These are phyloP conservation scores for Nomada fabriciana DNA, from an alignment of 2,888 invertebrate genomes.

Conservation along the genomic window DNA sequence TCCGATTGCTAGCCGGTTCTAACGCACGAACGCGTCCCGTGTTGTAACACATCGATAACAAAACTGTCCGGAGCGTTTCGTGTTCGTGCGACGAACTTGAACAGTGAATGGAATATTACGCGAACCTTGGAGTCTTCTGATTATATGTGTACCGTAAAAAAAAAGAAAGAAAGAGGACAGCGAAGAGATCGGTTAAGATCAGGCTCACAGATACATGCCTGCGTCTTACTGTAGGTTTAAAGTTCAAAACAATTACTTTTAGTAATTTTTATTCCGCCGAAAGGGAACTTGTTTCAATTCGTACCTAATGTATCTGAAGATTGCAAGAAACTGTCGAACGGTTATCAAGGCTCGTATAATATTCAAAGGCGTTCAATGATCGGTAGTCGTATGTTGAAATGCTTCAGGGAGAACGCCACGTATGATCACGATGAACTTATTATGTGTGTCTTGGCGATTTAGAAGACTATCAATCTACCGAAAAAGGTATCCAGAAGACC, in stretches of 20 bases:
- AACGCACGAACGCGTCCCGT: neutral
- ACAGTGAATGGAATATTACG: conserved; percentile 15
- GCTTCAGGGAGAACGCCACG: conserved; percentile 33
- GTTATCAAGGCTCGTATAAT: neutral
- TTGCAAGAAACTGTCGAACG: neutral
- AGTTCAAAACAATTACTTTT: no score
- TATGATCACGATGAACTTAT: neutral
- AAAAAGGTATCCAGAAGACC: conserved; percentile 76
- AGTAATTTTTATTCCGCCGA: no score
- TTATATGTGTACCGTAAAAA: neutral
- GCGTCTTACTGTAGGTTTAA: no score
- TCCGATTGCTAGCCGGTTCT: neutral
- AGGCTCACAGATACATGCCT: no score
- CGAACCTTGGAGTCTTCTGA: conserved; percentile 16
- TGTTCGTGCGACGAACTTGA: neutral
- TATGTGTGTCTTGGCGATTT: conserved; percentile 17
- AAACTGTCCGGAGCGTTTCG: neutral
- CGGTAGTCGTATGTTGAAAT: conserved; percentile 1
- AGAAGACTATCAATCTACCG: conserved; percentile 72
- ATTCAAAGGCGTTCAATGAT: neutral
- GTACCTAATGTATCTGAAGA: neutral
- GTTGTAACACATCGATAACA: conserved; percentile 4
- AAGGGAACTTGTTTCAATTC: neutral
- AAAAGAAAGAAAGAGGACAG: neutral
- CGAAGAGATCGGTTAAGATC: neutral